Evolutionary conservation across 2,888 invertebrate genomes (phyloP).

Genomic region (Hydriomena furcata): DNA sequence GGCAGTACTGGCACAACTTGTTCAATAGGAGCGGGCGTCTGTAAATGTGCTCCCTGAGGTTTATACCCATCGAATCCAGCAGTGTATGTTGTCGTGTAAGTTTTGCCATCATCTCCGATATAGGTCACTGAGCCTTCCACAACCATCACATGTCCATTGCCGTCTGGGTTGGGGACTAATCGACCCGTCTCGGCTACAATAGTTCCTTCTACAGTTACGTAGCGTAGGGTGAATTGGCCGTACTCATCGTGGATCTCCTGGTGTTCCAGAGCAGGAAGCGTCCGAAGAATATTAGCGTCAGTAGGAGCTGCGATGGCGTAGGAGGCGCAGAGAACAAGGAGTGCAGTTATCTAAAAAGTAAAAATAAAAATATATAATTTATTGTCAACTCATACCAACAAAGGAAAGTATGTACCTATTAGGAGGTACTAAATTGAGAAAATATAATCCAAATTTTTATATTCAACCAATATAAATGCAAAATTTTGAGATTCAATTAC

Average conservation of each 20-base stretch:
- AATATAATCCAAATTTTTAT: no score
- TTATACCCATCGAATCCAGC: conserved; percentile 46
- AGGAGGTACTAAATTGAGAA: no score
- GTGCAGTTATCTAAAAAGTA: conserved; percentile 21
- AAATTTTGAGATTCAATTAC: no score
- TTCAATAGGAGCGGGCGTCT: no score
- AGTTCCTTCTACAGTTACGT: conserved; percentile 57
- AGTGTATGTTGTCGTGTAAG: conserved; percentile 44
- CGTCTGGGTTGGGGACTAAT: conserved; percentile 46
- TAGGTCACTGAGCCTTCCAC: conserved; percentile 51
- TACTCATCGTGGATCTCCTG: conserved; percentile 54
- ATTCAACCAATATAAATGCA: no score
- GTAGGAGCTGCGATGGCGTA: conserved; percentile 26
- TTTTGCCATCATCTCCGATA: conserved; percentile 47
- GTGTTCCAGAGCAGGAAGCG: conserved; percentile 49
- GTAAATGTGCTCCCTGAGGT: conserved; percentile 39
- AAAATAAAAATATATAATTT: background rate
- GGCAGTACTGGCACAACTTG: background rate
- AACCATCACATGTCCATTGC: conserved; percentile 44
- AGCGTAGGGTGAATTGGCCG: conserved; percentile 53
- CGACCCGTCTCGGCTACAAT: conserved; percentile 48
- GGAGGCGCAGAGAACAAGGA: conserved; percentile 19
- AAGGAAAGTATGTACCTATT: no score
- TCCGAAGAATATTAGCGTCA: conserved; percentile 12
- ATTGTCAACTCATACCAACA: no score